Evolutionary conservation across 2,888 invertebrate species (phyloP).

Genomic region (Chrysolina oricalcia): DNA sequence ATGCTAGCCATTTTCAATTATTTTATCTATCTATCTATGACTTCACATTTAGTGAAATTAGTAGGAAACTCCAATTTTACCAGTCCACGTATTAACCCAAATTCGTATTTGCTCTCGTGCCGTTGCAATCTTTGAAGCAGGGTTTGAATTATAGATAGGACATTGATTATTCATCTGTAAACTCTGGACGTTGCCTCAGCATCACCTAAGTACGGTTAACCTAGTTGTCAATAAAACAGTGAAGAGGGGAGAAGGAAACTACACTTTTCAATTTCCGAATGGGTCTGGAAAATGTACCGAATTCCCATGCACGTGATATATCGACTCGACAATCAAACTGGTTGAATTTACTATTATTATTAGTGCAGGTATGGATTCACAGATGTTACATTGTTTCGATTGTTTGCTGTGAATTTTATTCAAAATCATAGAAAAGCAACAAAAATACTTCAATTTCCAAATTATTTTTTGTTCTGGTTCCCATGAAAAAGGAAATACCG

Average conservation of each 20-base stretch:
- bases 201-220: neutral
- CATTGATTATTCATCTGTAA: neutral
- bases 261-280: neutral
- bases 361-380: too few relatives aligned
- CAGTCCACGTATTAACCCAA: neutral
- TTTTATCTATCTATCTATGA: too few relatives aligned
- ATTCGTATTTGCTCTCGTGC: conserved; percentile 3
- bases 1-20: too few relatives aligned
- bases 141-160: neutral
- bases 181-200: neutral
- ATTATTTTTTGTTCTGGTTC: too few relatives aligned
- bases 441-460: too few relatives aligned
- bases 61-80: neutral
- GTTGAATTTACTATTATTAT: too few relatives aligned
- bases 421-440: too few relatives aligned
- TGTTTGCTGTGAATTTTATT: too few relatives aligned
- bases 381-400: too few relatives aligned
- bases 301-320: too few relatives aligned
- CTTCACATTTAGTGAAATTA: neutral
- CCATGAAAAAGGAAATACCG: too few relatives aligned
- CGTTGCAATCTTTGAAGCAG: conserved; percentile 1
- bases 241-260: neutral
- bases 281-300: neutral
- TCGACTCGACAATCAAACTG: too few relatives aligned
- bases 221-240: neutral